These are phyloP conservation scores for Montipora capitata DNA, from an alignment of 92 coral and sea anemone species.

Conservation along the genomic window DNA sequence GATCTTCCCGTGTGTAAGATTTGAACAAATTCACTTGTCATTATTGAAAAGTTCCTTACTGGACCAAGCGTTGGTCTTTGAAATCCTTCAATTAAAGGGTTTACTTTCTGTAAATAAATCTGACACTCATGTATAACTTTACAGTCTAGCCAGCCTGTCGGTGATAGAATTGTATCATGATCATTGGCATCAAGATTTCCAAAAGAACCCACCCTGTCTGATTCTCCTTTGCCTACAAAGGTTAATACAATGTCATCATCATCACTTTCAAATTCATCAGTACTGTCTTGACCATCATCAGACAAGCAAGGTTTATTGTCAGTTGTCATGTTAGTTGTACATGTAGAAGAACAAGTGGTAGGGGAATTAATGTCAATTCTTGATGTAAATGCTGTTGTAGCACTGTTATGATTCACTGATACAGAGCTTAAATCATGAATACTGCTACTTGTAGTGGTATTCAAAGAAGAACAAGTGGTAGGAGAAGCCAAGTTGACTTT, in stretches of 20 bases:
- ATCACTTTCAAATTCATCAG: slow-evolving; percentile 48
- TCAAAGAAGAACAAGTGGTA: slow-evolving; percentile 36
- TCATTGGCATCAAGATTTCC: slow-evolving; percentile 51
- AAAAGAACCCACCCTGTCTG: slow-evolving; percentile 39
- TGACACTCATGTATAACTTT: slow-evolving; percentile 57
- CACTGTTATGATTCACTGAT: slow-evolving; percentile 11
- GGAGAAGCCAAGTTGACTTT: slow-evolving; percentile 44
- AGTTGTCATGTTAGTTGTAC: slow-evolving; percentile 33
- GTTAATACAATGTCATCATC: slow-evolving; percentile 35
- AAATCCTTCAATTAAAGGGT: slow-evolving; percentile 74
- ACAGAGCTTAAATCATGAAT: slow-evolving; percentile 9
- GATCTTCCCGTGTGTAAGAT: slow-evolving; percentile 60
- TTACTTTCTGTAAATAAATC: slow-evolving; percentile 58
- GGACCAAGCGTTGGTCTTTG: slow-evolving; percentile 74
- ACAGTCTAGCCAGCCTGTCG: slow-evolving; percentile 74
- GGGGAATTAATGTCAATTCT: slow-evolving; percentile 36
- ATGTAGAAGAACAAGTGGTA: slow-evolving; percentile 61
- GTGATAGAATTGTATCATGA: slow-evolving; percentile 64
- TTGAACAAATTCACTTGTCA: slow-evolving; percentile 69
- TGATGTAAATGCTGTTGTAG: slow-evolving; percentile 37
- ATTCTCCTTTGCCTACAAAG: slow-evolving; percentile 46
- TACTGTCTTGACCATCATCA: slow-evolving; percentile 46
- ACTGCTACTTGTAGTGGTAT: slow-evolving; percentile 8
- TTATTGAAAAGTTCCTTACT: slow-evolving; percentile 46
- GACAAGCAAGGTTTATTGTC: slow-evolving; percentile 37